phyloP scores from a whole-genome alignment of 1,140 invertebrate genomes.

The Rhynchophorus ferrugineus region DNA sequence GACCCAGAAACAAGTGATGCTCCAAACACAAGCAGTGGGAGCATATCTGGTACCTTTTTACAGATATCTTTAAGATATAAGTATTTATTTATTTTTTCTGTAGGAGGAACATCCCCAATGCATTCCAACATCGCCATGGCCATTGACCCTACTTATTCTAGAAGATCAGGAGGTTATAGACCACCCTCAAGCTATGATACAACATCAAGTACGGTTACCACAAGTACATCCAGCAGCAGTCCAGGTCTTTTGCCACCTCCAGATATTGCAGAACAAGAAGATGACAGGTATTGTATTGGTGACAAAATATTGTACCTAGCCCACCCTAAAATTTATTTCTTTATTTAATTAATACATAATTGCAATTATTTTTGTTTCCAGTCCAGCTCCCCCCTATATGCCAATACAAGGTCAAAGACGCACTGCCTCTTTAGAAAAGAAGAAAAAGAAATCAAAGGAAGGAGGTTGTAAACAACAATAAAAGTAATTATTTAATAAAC shows the following conservation, averaged over 20 bases:
- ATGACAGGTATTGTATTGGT: conserved; percentile 37
- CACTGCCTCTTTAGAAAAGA: conserved; percentile 48
- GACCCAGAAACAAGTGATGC: conserved; percentile 29
- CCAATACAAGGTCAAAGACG: conserved; percentile 69
- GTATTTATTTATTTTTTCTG: neutral
- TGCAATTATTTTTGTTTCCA: conserved; percentile 1
- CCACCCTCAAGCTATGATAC: conserved; percentile 36
- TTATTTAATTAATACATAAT: neutral
- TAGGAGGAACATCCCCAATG: conserved; percentile 23
- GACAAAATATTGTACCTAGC: neutral
- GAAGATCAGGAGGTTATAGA: conserved; percentile 37
- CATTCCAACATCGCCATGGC: conserved; percentile 51
- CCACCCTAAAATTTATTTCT: too few species aligned
- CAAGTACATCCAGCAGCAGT: conserved; percentile 37
- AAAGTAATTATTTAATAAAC: neutral
- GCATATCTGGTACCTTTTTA: conserved; percentile 9
- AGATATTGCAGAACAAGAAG: conserved; percentile 40
- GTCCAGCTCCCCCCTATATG: conserved; percentile 62
- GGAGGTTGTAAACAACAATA: conserved; percentile 41
- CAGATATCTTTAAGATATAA: neutral
- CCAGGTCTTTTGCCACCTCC: conserved; percentile 35
- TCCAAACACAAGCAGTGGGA: conserved; percentile 18
- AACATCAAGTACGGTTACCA: conserved; percentile 34
- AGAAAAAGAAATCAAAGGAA: conserved; percentile 41
- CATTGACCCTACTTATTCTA: conserved; percentile 51